Evolutionary conservation across 2,888 invertebrate genomes (phyloP).

Genomic region (Taenaris catops): DNA sequence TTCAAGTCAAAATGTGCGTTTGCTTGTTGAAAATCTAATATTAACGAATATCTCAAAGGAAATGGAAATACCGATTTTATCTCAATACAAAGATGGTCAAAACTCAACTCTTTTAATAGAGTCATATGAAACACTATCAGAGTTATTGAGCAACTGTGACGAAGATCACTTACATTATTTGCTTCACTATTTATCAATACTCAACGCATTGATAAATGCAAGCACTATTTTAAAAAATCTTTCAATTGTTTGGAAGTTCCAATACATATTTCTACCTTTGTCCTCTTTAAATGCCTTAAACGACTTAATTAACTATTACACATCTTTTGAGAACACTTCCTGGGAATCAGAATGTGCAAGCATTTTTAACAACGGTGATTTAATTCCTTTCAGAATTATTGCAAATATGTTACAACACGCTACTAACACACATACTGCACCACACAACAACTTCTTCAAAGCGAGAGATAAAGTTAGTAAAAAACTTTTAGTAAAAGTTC

Average conservation of each 20-base stretch:
- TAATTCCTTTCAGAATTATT: constrained; percentile 52
- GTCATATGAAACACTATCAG: constrained; percentile 46
- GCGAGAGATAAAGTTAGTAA: constrained; percentile 37
- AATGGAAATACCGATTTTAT: constrained; percentile 33
- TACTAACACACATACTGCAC: constrained; percentile 18
- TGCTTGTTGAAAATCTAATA: constrained; percentile 51
- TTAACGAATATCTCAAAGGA: constrained; percentile 27
- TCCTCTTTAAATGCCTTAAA: constrained; percentile 53
- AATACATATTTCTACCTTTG: constrained; percentile 65
- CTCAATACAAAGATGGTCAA: constrained; percentile 47
- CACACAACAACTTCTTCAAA: constrained; percentile 29
- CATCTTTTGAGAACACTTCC: constrained; percentile 23
- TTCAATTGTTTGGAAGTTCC: constrained; percentile 64
- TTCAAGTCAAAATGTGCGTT: constrained; percentile 46
- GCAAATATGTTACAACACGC: constrained; percentile 34
- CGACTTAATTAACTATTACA: constrained; percentile 50
- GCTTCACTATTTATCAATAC: constrained; percentile 41
- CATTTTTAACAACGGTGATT: constrained; percentile 45
- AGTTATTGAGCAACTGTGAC: constrained; percentile 45
- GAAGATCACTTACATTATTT: constrained; percentile 59
- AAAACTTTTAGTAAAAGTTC: constrained; percentile 49
- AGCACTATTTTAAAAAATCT: constrained; percentile 57
- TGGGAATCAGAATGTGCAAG: constrained; percentile 26
- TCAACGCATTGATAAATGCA: constrained; percentile 53
- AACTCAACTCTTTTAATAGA: constrained; percentile 48